Base-by-base conservation (phyloP, 2,888 invertebrate genomes). In the Cynaeus angustus region DNA sequence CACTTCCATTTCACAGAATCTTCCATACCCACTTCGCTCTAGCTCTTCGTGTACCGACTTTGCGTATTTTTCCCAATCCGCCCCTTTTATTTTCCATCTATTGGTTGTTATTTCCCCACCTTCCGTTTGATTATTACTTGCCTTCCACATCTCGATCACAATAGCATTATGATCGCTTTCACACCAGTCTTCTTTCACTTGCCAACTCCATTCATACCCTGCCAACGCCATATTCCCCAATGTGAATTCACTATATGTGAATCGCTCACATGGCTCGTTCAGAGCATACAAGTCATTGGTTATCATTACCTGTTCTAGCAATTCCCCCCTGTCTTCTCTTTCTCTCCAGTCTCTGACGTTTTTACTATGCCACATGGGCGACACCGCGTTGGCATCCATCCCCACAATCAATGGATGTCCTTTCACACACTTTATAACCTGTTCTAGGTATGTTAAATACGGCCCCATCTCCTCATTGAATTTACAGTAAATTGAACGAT, bases 301-400 rank as follows among this genome's bases (percentile, higher is more conserved):
- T 7, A 28, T 28, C 4, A 28, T 28, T 7, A 28, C 28, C 7
- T 28, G 5, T 28, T 28, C 28, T 7, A 28, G 7, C 7, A 5
- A 5, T 7, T 7, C 72, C 37, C 72, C 74, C 37, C 68, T 74
- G 41, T 37, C 6, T 0, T 72, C 72, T 12, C 14, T 4, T 33
- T 8, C 16, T 30, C 9, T 26, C 0, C 1, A 21, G 7, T 10
- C 28, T 12, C 9, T 4, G 5, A 3, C 46, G 1, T 33, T 41
- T 41, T 72, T 72, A 13, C 74, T 75, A 28, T 66, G 66, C 76
- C 77, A 78, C 8, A 77, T 12, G 4, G 66, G 71, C 0, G 75
- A 75, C 1, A 71, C 53, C 0, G 76, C 76, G 58, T 78, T 77
- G 7, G 75, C 77, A 68, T 77, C 75, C 59, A 75, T 71, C 0